phyloP scores from a whole-genome alignment of 2,888 invertebrate species.

The Parasteatoda lunata region DNA sequence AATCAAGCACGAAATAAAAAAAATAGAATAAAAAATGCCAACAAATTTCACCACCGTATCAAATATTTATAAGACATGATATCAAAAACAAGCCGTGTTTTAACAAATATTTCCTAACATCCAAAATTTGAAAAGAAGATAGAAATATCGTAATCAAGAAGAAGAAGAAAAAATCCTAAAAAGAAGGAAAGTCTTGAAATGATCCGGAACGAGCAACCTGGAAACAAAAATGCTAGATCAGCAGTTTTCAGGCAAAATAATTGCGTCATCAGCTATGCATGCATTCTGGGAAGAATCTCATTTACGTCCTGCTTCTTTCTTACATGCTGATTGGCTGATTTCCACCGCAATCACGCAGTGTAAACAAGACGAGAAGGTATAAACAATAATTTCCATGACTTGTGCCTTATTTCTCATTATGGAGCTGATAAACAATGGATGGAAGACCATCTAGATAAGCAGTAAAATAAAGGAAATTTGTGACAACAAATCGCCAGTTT shows the following conservation, averaged over 20 bases:
- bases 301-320: neutral
- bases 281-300: neutral
- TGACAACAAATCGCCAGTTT: too few relatives aligned
- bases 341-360: slow-evolving; percentile 2
- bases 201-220: neutral
- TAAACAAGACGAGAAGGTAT: neutral
- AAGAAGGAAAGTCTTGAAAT: neutral
- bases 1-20: too few relatives aligned
- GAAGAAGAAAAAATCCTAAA: neutral
- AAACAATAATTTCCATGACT: neutral
- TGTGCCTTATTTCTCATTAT: neutral
- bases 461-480: too few relatives aligned
- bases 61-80: too few relatives aligned
- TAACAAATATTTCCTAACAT: too few relatives aligned
- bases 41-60: too few relatives aligned
- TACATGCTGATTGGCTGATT: slow-evolving; percentile 19
- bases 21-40: too few relatives aligned
- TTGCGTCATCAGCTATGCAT: slow-evolving; percentile 21
- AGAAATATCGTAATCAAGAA: too few relatives aligned
- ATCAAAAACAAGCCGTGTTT: too few relatives aligned
- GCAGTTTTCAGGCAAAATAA: neutral
- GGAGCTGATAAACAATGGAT: neutral
- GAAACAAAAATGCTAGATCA: neutral
- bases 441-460: too few relatives aligned
- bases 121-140: too few relatives aligned